Evolutionary conservation across 2,888 invertebrate species (phyloP).

Genomic region (Callyntrura guangdongensis): DNA sequence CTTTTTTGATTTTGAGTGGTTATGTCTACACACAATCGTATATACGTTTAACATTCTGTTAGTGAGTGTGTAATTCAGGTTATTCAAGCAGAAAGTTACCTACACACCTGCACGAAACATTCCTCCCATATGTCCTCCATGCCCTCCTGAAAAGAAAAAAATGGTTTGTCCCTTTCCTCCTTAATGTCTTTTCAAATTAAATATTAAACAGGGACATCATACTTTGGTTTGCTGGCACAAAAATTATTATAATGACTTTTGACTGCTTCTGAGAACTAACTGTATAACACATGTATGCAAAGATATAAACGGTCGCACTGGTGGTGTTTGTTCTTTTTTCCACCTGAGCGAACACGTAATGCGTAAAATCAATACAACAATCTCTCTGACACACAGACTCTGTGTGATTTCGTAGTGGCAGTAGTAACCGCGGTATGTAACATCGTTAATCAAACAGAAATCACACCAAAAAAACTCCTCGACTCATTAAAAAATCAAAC

Average conservation of each 20-base stretch:
- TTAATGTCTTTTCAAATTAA: conserved; percentile 39
- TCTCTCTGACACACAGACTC: neutral
- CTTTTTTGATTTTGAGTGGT: conserved; percentile 20
- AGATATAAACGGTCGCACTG: too few species aligned
- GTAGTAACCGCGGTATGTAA: neutral
- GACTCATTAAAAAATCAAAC: conserved; percentile 36
- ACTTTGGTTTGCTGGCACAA: conserved; percentile 1
- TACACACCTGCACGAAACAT: conserved; percentile 41
- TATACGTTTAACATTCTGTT: neutral
- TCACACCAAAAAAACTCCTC: conserved; percentile 42
- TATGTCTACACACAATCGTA: neutral
- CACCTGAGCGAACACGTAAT: conserved; percentile 7
- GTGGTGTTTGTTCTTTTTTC: neutral
- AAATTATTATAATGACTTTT: conserved; percentile 1
- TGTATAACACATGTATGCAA: neutral
- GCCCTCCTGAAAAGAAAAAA: neutral
- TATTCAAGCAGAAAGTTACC: conserved; percentile 41
- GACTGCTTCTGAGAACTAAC: neutral
- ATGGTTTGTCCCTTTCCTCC: conserved; percentile 21
- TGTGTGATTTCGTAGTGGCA: neutral
- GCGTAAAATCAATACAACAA: conserved; percentile 18
- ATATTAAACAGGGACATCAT: conserved; percentile 32
- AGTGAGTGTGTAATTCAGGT: conserved; percentile 35
- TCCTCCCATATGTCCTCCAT: neutral
- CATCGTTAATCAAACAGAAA: conserved; percentile 58